These are phyloP conservation scores for Drosophila kuntzei DNA, from an alignment of 2,888 invertebrate genomes.

Conservation along the genomic window DNA sequence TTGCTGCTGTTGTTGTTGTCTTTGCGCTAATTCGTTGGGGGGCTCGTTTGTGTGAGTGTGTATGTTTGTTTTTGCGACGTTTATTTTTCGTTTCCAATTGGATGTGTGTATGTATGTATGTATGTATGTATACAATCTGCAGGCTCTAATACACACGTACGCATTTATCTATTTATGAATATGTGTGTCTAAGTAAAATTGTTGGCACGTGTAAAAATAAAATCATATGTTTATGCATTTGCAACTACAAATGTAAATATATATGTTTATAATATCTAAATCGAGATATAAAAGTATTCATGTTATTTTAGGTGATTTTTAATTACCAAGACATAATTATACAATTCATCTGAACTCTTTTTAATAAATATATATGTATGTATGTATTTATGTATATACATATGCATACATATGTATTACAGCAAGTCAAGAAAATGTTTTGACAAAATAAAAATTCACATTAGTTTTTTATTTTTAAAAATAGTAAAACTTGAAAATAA, in stretches of 20 bases:
- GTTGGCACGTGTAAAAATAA: slow-evolving; percentile 36
- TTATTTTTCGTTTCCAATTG: slow-evolving; percentile 16
- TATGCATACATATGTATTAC: not conserved
- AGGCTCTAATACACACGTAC: slow-evolving; percentile 7
- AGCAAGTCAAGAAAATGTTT: too few relatives aligned
- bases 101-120: not conserved
- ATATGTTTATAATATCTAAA: not conserved
- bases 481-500: too few relatives aligned
- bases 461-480: too few relatives aligned
- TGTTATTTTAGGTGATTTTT: not conserved
- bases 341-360: not conserved
- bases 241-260: not conserved
- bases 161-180: slow-evolving; percentile 18
- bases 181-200: slow-evolving; percentile 16
- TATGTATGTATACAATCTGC: slow-evolving; percentile 6
- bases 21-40: slow-evolving; percentile 57
- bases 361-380: too few relatives aligned
- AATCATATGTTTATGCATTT: slow-evolving; percentile 19
- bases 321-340: not conserved
- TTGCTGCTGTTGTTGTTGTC: slow-evolving; percentile 45
- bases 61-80: slow-evolving; percentile 44
- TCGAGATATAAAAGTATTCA: not conserved
- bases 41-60: slow-evolving; percentile 57
- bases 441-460: too few relatives aligned
- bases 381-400: slow-evolving; percentile 1